Evolutionary conservation across 2,888 invertebrate genomes (phyloP).

Genomic region (Auanema freiburgensis): DNA sequence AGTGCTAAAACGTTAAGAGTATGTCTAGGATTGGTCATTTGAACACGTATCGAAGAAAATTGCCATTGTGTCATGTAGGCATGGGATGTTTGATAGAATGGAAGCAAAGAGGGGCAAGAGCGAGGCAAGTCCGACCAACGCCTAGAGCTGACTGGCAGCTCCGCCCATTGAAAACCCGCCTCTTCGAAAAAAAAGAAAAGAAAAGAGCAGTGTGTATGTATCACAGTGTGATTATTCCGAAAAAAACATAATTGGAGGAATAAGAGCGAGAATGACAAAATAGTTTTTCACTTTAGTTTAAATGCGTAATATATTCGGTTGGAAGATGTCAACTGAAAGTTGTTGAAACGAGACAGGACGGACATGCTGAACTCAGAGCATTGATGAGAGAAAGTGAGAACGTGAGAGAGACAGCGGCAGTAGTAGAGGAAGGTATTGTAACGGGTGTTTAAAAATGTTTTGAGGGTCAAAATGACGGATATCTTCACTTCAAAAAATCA

Average conservation of each 20-base stretch:
- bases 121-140: slow-evolving; percentile 18
- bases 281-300: no score
- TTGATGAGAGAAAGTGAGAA: not conserved
- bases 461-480: not conserved
- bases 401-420: not conserved
- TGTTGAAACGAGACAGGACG: no score
- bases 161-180: slow-evolving; percentile 19
- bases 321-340: no score
- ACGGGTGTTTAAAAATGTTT: not conserved
- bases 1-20: slow-evolving; percentile 50
- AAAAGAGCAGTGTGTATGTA: no score
- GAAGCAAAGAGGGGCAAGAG: slow-evolving; percentile 9
- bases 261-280: no score
- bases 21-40: slow-evolving; percentile 15
- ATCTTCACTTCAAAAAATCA: slow-evolving; percentile 12
- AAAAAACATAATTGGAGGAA: no score
- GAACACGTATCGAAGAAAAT: slow-evolving; percentile 21
- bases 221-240: no score
- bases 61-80: slow-evolving; percentile 25
- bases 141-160: slow-evolving; percentile 17
- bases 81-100: slow-evolving; percentile 3
- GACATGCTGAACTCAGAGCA: not conserved
- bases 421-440: not conserved
- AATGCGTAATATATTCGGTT: no score
- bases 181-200: slow-evolving; percentile 3